Percentiles rank a stretch among this genome's conserved stretches.
Evolutionary conservation across 2,113 vertebrate genomes (phyloP).

Genomic region (Lucifuga dentata): DNA sequence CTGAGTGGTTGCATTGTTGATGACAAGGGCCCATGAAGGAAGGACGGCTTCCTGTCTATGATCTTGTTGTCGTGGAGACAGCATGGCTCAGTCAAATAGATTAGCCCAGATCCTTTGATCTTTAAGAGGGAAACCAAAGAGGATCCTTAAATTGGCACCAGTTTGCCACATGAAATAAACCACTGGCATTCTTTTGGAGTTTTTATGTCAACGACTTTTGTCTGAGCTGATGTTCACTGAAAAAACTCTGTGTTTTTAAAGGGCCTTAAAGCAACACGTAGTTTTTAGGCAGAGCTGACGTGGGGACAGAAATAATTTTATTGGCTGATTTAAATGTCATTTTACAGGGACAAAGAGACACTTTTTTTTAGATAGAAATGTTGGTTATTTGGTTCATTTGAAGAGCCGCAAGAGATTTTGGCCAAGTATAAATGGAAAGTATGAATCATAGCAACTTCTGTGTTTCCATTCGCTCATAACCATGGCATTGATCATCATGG

Average conservation of each 20-base stretch:
- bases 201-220: slow-evolving; percentile 55
- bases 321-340: slow-evolving; percentile 2
- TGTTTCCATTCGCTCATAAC: too few species aligned
- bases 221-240: slow-evolving; percentile 25
- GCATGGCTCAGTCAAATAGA: slow-evolving; percentile 57
- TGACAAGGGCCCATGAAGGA: slow-evolving; percentile 69
- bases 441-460: too few species aligned
- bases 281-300: slow-evolving; percentile 1
- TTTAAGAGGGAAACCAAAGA: slow-evolving; percentile 68
- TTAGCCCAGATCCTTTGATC: slow-evolving; percentile 68
- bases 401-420: background rate
- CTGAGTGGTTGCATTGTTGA: slow-evolving; percentile 73
- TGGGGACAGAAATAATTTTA: slow-evolving; percentile 40
- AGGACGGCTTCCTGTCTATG: slow-evolving; percentile 71
- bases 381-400: background rate
- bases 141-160: slow-evolving; percentile 60
- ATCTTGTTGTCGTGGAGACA: slow-evolving; percentile 75
- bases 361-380: background rate
- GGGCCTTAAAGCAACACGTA: slow-evolving; percentile 21
- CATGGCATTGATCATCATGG: too few species aligned
- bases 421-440: too few species aligned
- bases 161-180: slow-evolving; percentile 71
- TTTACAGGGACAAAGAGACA: slow-evolving; percentile 5
- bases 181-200: slow-evolving; percentile 58
- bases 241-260: slow-evolving; percentile 45